Conservation (phyloP, 2,888 invertebrate species). For the Schizotus pectinicornis region DNA sequence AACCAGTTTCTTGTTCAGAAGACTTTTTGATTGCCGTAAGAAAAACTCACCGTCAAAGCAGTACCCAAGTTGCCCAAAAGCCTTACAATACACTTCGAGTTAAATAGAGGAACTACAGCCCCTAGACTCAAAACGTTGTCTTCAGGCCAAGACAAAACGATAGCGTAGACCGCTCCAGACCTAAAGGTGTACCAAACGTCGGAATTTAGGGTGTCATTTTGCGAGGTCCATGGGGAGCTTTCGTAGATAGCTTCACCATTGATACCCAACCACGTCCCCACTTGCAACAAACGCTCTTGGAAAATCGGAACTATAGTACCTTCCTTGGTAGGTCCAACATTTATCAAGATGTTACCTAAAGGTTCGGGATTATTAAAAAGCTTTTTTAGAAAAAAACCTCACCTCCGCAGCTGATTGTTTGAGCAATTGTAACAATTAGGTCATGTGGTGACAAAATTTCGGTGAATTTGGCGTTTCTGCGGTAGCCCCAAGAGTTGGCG, state of each 20-base stretch:
- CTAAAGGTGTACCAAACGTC: conserved; percentile 51
- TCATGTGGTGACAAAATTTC: conserved; percentile 74
- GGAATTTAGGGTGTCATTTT: conserved; percentile 78
- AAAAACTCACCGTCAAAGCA: background rate
- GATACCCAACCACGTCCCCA: conserved; percentile 78
- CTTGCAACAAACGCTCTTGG: conserved; percentile 78
- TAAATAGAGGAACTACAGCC: background rate
- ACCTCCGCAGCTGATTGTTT: conserved; percentile 87
- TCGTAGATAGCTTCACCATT: conserved; percentile 90
- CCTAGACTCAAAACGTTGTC: conserved; percentile 49
- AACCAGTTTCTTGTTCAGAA: background rate
- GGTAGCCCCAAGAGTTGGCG: conserved; percentile 83
- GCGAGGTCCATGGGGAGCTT: conserved; percentile 77
- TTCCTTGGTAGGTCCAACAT: conserved; percentile 89
- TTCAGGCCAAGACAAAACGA: conserved; percentile 73
- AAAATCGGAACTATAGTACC: conserved; percentile 86
- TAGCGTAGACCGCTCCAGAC: conserved; percentile 66
- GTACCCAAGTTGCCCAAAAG: conserved; percentile 9
- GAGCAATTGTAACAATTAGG: conserved; percentile 72
- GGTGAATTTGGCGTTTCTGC: conserved; percentile 71
- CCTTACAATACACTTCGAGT: background rate
- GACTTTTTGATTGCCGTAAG: background rate
- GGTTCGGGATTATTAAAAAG: conserved; percentile 11
- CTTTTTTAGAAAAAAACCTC: conserved; percentile 42
- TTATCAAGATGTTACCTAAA: conserved; percentile 77